Evolutionary conservation across 1,140 invertebrate genomes (phyloP), one percentile per base, ranked within the genome.

Genomic region (Philaenus spumarius): DNA sequence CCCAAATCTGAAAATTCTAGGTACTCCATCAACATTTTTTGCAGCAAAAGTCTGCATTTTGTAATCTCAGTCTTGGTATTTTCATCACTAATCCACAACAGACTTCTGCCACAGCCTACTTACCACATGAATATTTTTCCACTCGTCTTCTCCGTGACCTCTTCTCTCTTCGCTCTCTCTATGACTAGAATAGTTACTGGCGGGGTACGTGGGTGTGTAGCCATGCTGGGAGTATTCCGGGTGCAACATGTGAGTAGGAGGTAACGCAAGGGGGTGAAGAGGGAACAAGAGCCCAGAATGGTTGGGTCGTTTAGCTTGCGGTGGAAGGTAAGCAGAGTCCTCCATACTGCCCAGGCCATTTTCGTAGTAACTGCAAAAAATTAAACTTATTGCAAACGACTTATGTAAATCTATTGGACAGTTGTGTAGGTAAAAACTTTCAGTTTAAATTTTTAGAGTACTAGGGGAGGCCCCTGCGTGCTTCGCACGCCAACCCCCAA

Each of bases 61-160:
- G n/a, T n/a, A n/a, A n/a, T n/a, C n/a, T n/a, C n/a, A n/a, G n/a
- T n/a, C n/a, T n/a, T n/a, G n/a, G n/a, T n/a, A n/a, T n/a, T n/a
- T n/a, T n/a, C n/a, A n/a, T n/a, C n/a, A n/a, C n/a, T n/a, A n/a
- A n/a, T n/a, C n/a, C n/a, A n/a, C n/a, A n/a, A n/a, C n/a, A n/a
- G n/a, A n/a, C n/a, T n/a, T n/a, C n/a, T n/a, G n/a, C n/a, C n/a
- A n/a, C n/a, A n/a, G n/a, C n/a, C 48, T 34, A 42, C 71, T 73
- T 66, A 80, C 79, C 59, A 90, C 91, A 73, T 94, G 86, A 60
- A 94, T 95, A 72, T 93, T 93, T 69, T 89, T 86, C 93, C 92
- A 91, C 73, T 94, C 89, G 64, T 85, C 80, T 48, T 84, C 83
- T 0, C 71, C 75, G 48, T 42, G 22, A 52, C 23, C 59, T 19